These are phyloP conservation scores for Ahaetulla prasina DNA, from an alignment of 2,113 vertebrate species.

Conservation along the genomic window DNA sequence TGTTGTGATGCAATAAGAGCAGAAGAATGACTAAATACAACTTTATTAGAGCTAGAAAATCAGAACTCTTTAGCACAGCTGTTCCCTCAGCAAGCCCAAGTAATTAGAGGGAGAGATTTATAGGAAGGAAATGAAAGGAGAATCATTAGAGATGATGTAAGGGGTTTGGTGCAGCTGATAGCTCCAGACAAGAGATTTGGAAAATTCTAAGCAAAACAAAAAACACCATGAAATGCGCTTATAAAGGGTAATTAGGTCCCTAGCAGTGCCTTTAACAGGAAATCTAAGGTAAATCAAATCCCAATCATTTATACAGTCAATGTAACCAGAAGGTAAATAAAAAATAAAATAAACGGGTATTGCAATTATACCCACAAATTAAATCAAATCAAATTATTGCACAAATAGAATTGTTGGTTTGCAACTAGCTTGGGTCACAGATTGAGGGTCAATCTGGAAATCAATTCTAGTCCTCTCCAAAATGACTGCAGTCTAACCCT, in stretches of 20 bases:
- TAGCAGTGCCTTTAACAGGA: neutral
- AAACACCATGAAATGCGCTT: neutral
- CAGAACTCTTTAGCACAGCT: neutral
- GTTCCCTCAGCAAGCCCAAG: neutral
- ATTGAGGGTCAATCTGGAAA: neutral
- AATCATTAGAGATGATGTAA: neutral
- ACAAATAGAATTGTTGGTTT: neutral
- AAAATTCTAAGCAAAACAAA: neutral
- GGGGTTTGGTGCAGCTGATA: neutral
- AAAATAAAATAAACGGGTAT: neutral
- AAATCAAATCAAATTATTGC: neutral
- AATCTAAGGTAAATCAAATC: neutral
- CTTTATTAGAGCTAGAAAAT: conserved; percentile 3
- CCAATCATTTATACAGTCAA: neutral
- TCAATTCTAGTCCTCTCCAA: neutral
- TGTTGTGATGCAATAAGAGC: neutral
- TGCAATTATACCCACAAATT: neutral
- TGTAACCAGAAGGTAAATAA: neutral
- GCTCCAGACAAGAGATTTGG: neutral
- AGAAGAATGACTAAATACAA: neutral
- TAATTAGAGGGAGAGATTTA: neutral
- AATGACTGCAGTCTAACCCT: no score
- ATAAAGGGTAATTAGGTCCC: neutral
- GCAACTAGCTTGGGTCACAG: neutral
- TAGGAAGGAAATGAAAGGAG: neutral